Percentiles rank a stretch among this genome's conserved stretches.
These are phyloP conservation scores for Dryoscopus gambensis DNA, from an alignment of 2,113 vertebrate species.

Conservation along the genomic window DNA sequence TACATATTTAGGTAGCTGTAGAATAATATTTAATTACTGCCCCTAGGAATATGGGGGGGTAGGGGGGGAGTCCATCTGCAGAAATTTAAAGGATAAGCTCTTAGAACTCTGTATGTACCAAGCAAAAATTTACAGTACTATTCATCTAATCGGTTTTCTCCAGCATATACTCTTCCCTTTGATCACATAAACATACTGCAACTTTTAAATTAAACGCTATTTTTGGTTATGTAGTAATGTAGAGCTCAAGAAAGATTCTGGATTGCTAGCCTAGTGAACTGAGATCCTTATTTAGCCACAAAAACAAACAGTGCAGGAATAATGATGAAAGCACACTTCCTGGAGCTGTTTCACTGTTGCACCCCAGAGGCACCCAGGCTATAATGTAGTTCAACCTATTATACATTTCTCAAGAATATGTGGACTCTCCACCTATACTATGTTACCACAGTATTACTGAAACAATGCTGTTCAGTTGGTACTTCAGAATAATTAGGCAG, in stretches of 20 bases:
- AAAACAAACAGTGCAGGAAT: not conserved
- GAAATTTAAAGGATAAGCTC: not conserved
- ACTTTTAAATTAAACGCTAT: not conserved
- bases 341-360: not conserved
- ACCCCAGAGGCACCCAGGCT: not conserved
- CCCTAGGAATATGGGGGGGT: not conserved
- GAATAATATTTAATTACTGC: not conserved
- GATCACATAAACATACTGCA: not conserved
- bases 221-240: not conserved
- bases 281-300: not conserved
- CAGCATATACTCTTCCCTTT: not conserved
- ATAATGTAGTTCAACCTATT: not conserved
- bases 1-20: not conserved
- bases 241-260: not conserved
- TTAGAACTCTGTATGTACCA: not conserved
- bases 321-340: not conserved
- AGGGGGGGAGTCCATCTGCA: no score
- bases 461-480: not conserved
- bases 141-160: not conserved
- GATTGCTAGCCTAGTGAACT: not conserved
- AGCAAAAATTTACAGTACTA: not conserved
- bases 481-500: not conserved
- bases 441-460: not conserved
- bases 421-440: not conserved
- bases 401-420: not conserved